These are phyloP conservation scores for Sitophilus oryzae DNA, from an alignment of 1,140 invertebrate genomes.

Conservation along the genomic window DNA sequence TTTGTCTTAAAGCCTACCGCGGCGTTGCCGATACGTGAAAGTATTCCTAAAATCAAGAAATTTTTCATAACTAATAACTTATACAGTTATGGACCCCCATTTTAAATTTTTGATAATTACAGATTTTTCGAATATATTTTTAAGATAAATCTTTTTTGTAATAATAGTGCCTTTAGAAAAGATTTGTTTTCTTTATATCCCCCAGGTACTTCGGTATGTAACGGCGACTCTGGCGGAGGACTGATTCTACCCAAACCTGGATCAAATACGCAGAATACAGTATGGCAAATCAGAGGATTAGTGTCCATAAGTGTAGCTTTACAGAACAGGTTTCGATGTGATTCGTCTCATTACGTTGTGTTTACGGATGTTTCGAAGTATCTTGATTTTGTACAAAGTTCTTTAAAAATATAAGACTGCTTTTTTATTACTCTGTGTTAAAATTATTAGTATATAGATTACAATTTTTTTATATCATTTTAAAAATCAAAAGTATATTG, in stretches of 20 bases:
- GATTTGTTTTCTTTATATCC: too few relatives aligned
- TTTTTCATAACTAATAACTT: too few relatives aligned
- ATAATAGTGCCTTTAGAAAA: too few relatives aligned
- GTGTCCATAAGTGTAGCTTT: conserved; percentile 52
- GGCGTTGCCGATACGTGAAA: too few relatives aligned
- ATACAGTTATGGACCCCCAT: too few relatives aligned
- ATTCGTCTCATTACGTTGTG: conserved; percentile 51
- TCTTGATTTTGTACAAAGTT: conserved; percentile 48
- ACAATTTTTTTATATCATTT: too few relatives aligned
- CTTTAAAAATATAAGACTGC: conserved; percentile 17
- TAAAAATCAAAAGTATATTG: too few relatives aligned
- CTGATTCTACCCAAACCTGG: conserved; percentile 49
- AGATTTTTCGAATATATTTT: background rate
- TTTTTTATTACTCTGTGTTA: too few relatives aligned
- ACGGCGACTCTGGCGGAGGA: conserved; percentile 59
- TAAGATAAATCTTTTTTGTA: background rate
- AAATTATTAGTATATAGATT: too few relatives aligned
- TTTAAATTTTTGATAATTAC: too few relatives aligned
- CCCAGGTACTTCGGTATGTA: conserved; percentile 56
- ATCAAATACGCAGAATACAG: conserved; percentile 41
- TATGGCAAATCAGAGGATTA: conserved; percentile 53
- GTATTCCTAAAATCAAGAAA: too few relatives aligned
- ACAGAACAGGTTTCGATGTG: conserved; percentile 46
- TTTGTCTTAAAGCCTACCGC: too few relatives aligned
- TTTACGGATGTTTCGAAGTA: conserved; percentile 56